phyloP scores from a whole-genome alignment of 2,113 vertebrate genomes.

The Hippocampus comes region DNA sequence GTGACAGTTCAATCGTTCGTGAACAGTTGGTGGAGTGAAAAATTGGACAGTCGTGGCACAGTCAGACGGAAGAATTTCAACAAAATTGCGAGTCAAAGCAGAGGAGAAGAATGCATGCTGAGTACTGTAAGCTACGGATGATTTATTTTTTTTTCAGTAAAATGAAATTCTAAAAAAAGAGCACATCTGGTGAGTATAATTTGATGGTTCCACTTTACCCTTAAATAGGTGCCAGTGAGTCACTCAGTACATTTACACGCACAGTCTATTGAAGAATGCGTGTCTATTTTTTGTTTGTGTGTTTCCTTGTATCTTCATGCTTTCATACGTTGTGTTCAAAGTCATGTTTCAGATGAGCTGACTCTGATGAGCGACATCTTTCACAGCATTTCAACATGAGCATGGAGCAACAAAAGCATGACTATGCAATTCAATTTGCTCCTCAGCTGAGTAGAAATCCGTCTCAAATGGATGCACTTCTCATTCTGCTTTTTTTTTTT shows the following conservation, averaged over 20 bases:
- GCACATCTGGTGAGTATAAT: neutral
- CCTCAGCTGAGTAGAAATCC: neutral
- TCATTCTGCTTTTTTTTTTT: slow-evolving; percentile 21
- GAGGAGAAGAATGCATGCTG: neutral
- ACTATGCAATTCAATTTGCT: neutral
- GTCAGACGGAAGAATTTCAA: neutral
- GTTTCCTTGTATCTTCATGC: neutral
- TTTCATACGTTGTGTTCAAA: neutral
- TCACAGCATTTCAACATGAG: neutral
- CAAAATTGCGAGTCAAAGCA: neutral
- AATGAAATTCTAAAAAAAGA: neutral
- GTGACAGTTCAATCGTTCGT: neutral
- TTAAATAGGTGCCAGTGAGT: neutral
- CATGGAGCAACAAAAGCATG: neutral
- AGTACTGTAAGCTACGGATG: neutral
- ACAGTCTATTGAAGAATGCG: neutral
- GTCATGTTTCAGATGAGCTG: neutral
- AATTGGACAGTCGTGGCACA: neutral
- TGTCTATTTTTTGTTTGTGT: neutral
- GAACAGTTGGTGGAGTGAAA: neutral
- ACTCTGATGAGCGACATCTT: neutral
- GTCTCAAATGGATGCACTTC: slow-evolving; percentile 21
- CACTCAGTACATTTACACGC: neutral
- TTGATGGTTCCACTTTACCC: neutral
- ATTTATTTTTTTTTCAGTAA: neutral